Base-by-base conservation (phyloP, 2,113 vertebrate genomes). In the Camarhynchus parvulus region DNA sequence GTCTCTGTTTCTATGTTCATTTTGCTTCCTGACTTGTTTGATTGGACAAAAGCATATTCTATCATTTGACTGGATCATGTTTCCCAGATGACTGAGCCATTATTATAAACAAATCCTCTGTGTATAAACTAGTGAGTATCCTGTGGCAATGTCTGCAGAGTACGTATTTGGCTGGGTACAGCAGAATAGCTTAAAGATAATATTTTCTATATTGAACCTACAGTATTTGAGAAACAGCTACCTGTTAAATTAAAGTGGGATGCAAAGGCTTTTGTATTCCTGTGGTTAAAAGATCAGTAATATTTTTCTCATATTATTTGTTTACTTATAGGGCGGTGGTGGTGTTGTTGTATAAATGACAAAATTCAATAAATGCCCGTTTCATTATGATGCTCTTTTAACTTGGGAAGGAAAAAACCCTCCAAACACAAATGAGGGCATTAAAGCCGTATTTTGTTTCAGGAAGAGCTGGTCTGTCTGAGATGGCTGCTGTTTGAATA, bases 41-140 rank as follows among this genome's bases (percentile, higher is more conserved):
- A 27, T 21, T 77, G 79, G 87, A 63, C 5, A 2, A 67, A 83
- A 73, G 15, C 70, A 72, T 3, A 1, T 77, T n/a, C 64, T 92
- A 2, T 80, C 59, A 62, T 94, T 88, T 86, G 63, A 25, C 39
- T 86, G 82, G 63, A 74, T 86, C 2, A 1, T 72, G 56, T 90
- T 96, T 95, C 90, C 55, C 49, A 83, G 94, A 93, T 96, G 83
- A 95, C 73, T 78, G 82, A 93, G 41, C 82, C 68, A 53, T 94
- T 95, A 74, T 67, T 80, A 74, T 59, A 86, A 93, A 92, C 50
- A 94, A 88, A 83, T 91, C 83, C 58, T 88, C 68, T 67, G 41
- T 28, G 72, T 87, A 89, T 94, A 84, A 92, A 93, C 80, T 75
- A 87, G 61, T 77, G 69, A 84, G 13, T 84, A n/a, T 76, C 73